A percentile compares a stretch with the other conserved stretches of the same genome.
Conservation (phyloP, 2,797 vertebrate genomes). For the Diceros bicornis region DNA sequence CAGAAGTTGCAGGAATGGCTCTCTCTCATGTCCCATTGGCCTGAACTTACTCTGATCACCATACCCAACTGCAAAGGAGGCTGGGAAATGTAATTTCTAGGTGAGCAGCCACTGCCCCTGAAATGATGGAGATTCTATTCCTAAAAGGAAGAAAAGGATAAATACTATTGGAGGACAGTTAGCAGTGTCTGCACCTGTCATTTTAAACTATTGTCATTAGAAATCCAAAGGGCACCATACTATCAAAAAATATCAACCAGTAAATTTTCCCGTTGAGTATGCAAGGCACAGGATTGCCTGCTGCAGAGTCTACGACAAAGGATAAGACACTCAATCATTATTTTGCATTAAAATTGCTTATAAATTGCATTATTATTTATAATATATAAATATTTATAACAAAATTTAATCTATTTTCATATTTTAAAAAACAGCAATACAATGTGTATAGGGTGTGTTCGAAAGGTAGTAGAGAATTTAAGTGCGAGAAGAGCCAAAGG, state of each 20-base stretch:
- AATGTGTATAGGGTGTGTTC: neutral
- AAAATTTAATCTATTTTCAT: neutral
- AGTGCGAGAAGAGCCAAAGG: neutral
- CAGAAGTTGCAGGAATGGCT: neutral
- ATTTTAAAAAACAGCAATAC: neutral
- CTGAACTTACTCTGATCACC: neutral
- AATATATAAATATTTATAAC: neutral
- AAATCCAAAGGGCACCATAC: neutral
- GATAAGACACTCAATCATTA: neutral
- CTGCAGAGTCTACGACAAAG: neutral
- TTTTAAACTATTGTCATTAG: neutral
- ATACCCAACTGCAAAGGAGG: neutral
- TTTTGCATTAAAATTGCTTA: neutral
- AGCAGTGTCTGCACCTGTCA: neutral
- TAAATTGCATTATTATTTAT: neutral
- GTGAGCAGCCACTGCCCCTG: neutral
- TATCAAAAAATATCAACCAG: neutral
- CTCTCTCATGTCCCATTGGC: neutral
- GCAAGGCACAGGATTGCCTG: neutral
- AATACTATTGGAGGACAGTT: neutral
- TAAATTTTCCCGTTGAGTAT: too few relatives aligned
- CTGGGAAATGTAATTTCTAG: neutral
- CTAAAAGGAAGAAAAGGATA: neutral
- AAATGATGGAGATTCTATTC: neutral
- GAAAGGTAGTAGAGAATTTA: constrained; percentile 2